Base-by-base conservation (phyloP, 2,888 invertebrate species). In the Mesopsocus fuscifrons region DNA sequence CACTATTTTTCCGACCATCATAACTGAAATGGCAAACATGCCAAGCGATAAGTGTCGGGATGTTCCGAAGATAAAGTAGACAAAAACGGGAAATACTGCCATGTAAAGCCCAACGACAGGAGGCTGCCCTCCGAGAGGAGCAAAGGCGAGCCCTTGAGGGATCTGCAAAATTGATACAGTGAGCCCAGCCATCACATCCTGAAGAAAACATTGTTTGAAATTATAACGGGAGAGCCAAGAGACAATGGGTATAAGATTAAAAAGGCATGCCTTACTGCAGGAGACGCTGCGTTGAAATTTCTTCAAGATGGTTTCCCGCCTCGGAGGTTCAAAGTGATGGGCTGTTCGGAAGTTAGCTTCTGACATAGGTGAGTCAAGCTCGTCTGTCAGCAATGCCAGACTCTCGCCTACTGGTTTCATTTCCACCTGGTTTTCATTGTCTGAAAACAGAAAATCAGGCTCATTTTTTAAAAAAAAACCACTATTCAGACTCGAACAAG, bases 151-250 rank as follows among this genome's bases (percentile, higher is more conserved):
- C 71, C 85, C 87, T 69, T 88, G 88, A 1, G 88, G 87, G 59
- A 88, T 83, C 54, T 88, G 83, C 80, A 88, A 81, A 23, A 88
- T 71, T 11, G 83, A 87, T 1, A 89, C 82, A 1, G 91, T 91
- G 20, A 83, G 69, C 0, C 91, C 92, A 1, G 87, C 75, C 5
- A 87, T 70, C 38, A 85, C 52, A 63, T 92, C 91, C 6, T 73
- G 69, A 0, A 77, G 50, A 15, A 87, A 63, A 57, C 77, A 64
- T 42, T 61, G 55, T 52, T 66, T 70, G 60, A 67, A 64, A 34
- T 67, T 65, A 64, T 82, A 82, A 40, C 65, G 61, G 1, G 74
- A 71, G 41, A 81, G 59, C 80, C 80, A 80, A 50, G 62, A 62
- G 22, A 69, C 52, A 21, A 78, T 60, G 0, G 80, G 80, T 26